phyloP scores from a whole-genome alignment of 2,113 vertebrate species.

The Protobothrops flavoviridis region DNA sequence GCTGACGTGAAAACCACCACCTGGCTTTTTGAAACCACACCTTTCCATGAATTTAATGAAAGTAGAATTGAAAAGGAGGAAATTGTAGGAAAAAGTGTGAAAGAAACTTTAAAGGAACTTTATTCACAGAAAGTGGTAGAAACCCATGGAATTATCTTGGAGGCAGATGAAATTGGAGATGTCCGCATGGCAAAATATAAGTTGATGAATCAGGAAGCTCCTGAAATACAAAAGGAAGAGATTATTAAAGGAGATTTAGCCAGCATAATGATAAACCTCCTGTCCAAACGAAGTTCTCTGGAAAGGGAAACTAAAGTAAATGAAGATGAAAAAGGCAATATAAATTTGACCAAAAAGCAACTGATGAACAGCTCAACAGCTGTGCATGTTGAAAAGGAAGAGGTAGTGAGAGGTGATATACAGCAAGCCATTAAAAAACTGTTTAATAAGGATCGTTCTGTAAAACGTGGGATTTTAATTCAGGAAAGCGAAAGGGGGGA shows the following conservation, averaged over 20 bases:
- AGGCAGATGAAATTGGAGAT: constrained; percentile 87
- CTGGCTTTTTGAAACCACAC: constrained; percentile 92
- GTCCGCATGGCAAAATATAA: constrained; percentile 91
- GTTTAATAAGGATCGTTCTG: constrained; percentile 67
- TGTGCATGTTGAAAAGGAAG: constrained; percentile 76
- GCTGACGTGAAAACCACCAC: constrained; percentile 87
- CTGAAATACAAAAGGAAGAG: constrained; percentile 87
- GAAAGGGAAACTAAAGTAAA: constrained; percentile 76
- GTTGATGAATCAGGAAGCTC: constrained; percentile 82
- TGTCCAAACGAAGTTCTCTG: constrained; percentile 72
- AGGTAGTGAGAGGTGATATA: constrained; percentile 83
- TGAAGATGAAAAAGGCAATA: constrained; percentile 85
- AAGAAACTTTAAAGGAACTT: constrained; percentile 85
- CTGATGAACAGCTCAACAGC: constrained; percentile 78
- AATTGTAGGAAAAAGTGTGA: constrained; percentile 86
- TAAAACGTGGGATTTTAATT: constrained; percentile 86
- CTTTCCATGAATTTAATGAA: constrained; percentile 84
- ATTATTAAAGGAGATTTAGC: constrained; percentile 81
- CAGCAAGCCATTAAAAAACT: constrained; percentile 83
- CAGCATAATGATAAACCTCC: constrained; percentile 85
- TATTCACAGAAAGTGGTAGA: constrained; percentile 82
- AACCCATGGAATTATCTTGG: constrained; percentile 85
- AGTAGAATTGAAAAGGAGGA: constrained; percentile 75
- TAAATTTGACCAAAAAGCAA: constrained; percentile 79
- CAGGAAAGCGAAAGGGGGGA: constrained; percentile 92